Evolutionary conservation across 1,140 invertebrate genomes (phyloP).

Genomic region (Calliopsis andreniformis): DNA sequence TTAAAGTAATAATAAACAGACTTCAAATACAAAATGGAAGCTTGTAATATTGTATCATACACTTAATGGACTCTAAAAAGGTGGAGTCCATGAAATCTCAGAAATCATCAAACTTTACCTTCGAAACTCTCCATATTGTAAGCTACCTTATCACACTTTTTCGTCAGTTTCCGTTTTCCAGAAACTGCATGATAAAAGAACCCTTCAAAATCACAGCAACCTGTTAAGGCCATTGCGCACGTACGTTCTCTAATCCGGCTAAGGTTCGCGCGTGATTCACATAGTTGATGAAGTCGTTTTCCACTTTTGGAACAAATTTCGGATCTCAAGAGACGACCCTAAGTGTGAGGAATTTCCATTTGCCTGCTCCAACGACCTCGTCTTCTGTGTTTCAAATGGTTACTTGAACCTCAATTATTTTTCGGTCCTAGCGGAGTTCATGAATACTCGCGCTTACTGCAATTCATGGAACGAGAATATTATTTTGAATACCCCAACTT

Average conservation of each 20-base stretch:
- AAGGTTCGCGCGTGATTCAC: slow-evolving; percentile 25
- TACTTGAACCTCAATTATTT: neutral
- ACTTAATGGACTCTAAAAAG: too few relatives aligned
- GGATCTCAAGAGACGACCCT: neutral
- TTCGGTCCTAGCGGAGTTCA: neutral
- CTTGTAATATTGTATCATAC: too few relatives aligned
- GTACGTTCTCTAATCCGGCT: slow-evolving; percentile 16
- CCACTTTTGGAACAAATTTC: neutral
- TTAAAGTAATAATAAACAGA: too few relatives aligned
- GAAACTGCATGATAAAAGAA: neutral
- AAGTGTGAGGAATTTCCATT: neutral
- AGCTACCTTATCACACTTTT: neutral
- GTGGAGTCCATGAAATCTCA: too few relatives aligned
- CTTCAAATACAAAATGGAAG: too few relatives aligned
- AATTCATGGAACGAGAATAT: neutral
- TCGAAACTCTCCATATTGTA: too few relatives aligned
- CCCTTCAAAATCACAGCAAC: slow-evolving; percentile 4
- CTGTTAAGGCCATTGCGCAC: slow-evolving; percentile 32
- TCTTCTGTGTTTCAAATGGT: too few relatives aligned
- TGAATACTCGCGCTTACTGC: neutral
- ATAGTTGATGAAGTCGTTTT: slow-evolving; percentile 20
- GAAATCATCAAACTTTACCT: too few relatives aligned
- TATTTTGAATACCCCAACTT: slow-evolving; percentile 26
- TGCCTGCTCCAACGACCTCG: too few relatives aligned
- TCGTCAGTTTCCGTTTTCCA: neutral